Conservation (phyloP, 2,888 invertebrate genomes). For the Drosophila affinis region DNA sequence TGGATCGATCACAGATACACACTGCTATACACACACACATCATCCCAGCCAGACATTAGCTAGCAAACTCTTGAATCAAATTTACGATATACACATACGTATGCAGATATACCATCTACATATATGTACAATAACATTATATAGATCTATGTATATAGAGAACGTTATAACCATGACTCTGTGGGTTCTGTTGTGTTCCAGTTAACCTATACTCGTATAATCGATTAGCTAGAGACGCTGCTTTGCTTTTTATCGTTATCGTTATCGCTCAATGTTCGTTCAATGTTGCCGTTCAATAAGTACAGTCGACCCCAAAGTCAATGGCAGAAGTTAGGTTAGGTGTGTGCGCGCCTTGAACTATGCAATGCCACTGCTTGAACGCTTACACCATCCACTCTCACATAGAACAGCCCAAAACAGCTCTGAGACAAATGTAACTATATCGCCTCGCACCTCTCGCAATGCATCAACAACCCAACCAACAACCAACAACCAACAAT, state of each 20-base stretch:
- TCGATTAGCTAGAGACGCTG: constrained; percentile 37
- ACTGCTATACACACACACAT: constrained; percentile 35
- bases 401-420: constrained; percentile 39
- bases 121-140: constrained; percentile 10
- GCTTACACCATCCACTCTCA: constrained; percentile 48
- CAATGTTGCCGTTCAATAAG: constrained; percentile 14
- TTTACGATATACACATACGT: constrained; percentile 19
- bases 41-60: constrained; percentile 42
- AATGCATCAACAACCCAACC: constrained; percentile 49
- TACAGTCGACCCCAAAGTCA: constrained; percentile 6
- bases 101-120: background rate
- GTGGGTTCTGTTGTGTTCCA: constrained; percentile 36
- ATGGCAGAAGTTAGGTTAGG: constrained; percentile 26
- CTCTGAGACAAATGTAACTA: constrained; percentile 20
- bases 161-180: constrained; percentile 27
- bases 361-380: constrained; percentile 63
- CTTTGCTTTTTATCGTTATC: constrained; percentile 30
- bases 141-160: constrained; percentile 23
- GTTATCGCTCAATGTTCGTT: constrained; percentile 27
- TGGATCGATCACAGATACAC: constrained; percentile 52
- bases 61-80: constrained; percentile 20
- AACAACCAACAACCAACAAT: constrained; percentile 20
- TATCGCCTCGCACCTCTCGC: constrained; percentile 44
- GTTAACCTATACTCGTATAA: constrained; percentile 26
- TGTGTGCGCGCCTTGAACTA: constrained; percentile 52